Evolutionary conservation across 2,888 invertebrate species (phyloP).

Genomic region (Drosophila pseudotalamancana): DNA sequence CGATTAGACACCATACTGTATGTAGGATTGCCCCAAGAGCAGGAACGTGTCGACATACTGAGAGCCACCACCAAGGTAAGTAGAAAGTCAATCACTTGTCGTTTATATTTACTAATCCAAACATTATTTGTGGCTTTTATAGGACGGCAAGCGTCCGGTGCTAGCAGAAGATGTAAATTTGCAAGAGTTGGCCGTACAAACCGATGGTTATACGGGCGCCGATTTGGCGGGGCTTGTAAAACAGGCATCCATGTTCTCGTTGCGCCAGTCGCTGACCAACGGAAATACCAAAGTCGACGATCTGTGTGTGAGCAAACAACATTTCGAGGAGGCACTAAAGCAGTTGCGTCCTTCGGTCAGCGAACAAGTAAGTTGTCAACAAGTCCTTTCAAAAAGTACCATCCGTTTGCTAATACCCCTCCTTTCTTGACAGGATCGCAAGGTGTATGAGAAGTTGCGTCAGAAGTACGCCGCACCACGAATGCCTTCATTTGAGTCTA

Average conservation of each 20-base stretch:
- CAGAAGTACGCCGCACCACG: constrained; percentile 87
- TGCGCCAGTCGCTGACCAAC: constrained; percentile 90
- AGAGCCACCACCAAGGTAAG: constrained; percentile 93
- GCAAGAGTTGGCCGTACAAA: constrained; percentile 88
- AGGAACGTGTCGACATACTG: constrained; percentile 94
- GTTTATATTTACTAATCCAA: background rate
- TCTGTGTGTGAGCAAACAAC: constrained; percentile 88
- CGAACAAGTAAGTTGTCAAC: constrained; percentile 85
- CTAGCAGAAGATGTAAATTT: constrained; percentile 91
- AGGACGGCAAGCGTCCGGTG: constrained; percentile 92
- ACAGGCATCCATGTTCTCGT: constrained; percentile 92
- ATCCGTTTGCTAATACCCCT: too few relatives aligned
- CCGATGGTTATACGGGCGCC: constrained; percentile 95
- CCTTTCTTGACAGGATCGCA: constrained; percentile 86
- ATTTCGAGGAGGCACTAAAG: constrained; percentile 91
- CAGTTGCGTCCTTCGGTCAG: constrained; percentile 95
- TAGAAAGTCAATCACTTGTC: too few relatives aligned
- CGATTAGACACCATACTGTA: constrained; percentile 95
- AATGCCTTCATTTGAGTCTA: constrained; percentile 50
- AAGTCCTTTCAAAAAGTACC: too few relatives aligned
- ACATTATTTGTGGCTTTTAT: constrained; percentile 37
- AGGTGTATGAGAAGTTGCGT: constrained; percentile 90
- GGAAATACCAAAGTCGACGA: constrained; percentile 85
- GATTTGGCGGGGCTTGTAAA: constrained; percentile 95
- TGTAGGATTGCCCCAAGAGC: constrained; percentile 92